These are phyloP conservation scores for Fregetta grallaria DNA, from an alignment of 2,113 vertebrate species.

Conservation along the genomic window DNA sequence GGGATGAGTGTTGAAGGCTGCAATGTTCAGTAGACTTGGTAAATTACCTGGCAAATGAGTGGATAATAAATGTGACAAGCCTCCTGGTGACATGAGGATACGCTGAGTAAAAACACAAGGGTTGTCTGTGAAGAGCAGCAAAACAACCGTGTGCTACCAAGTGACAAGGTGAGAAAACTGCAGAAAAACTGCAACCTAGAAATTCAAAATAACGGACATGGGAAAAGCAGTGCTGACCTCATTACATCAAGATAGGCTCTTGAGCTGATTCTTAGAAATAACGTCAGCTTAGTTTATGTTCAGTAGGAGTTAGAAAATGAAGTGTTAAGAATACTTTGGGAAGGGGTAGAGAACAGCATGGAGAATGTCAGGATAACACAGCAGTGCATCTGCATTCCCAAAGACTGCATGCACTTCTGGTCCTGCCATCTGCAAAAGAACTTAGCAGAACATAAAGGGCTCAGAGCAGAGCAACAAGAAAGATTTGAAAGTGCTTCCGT, in stretches of 20 bases:
- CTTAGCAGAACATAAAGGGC: neutral
- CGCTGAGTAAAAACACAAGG: neutral
- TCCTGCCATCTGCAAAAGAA: neutral
- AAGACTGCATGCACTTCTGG: neutral
- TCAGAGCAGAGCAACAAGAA: neutral
- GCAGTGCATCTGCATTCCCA: neutral
- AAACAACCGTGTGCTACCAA: neutral
- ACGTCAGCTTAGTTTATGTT: neutral
- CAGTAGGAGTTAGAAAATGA: neutral
- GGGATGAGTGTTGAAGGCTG: neutral
- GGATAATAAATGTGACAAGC: neutral
- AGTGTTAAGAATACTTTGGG: neutral
- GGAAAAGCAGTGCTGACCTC: neutral
- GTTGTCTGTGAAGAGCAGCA: neutral
- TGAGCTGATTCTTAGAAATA: neutral
- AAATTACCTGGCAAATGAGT: neutral
- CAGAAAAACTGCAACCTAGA: neutral
- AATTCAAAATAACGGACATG: neutral
- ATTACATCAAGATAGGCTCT: neutral
- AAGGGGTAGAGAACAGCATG: neutral
- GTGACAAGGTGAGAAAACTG: constrained; percentile 17
- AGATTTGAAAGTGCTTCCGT: neutral
- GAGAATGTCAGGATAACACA: neutral
- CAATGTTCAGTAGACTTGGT: neutral
- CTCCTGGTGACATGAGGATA: neutral